phyloP scores from a whole-genome alignment of 2,888 invertebrate genomes.

The Tetragonula carbonaria region DNA sequence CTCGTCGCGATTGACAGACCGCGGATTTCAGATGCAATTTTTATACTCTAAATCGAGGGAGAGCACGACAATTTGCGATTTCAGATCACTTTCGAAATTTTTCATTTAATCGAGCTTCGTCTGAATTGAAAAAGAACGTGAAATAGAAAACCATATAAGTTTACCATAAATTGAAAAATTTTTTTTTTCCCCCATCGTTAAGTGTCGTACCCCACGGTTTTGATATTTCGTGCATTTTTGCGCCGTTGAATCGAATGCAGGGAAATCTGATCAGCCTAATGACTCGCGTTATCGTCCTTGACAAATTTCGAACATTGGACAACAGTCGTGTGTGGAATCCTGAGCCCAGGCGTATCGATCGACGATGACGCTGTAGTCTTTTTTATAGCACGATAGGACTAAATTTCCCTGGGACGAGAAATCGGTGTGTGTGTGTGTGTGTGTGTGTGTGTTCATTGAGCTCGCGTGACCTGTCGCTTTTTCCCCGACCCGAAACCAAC shows the following conservation, averaged over 20 bases:
- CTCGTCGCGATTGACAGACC: too few species aligned
- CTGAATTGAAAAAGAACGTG: too few species aligned
- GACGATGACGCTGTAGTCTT: conserved; percentile 42
- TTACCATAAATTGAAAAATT: too few species aligned
- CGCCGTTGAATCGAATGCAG: neutral
- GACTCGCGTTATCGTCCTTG: neutral
- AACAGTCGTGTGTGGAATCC: conserved; percentile 12
- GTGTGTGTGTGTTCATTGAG: neutral
- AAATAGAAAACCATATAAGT: too few species aligned
- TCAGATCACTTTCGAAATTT: too few species aligned
- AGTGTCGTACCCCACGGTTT: too few species aligned
- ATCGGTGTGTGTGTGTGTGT: neutral
- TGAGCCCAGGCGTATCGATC: conserved; percentile 40
- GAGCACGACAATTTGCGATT: too few species aligned
- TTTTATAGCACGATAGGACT: conserved; percentile 24
- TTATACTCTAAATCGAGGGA: too few species aligned
- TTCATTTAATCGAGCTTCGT: too few species aligned
- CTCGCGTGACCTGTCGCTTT: conserved; percentile 34
- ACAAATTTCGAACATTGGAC: neutral
- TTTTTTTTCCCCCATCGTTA: too few species aligned
- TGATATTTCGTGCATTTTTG: too few species aligned
- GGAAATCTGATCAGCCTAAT: neutral
- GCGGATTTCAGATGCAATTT: too few species aligned
- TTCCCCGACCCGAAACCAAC: neutral
- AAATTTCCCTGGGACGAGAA: conserved; percentile 15